These are phyloP conservation scores for Prenolepis imparis DNA, from an alignment of 2,888 invertebrate species.

Conservation along the genomic window DNA sequence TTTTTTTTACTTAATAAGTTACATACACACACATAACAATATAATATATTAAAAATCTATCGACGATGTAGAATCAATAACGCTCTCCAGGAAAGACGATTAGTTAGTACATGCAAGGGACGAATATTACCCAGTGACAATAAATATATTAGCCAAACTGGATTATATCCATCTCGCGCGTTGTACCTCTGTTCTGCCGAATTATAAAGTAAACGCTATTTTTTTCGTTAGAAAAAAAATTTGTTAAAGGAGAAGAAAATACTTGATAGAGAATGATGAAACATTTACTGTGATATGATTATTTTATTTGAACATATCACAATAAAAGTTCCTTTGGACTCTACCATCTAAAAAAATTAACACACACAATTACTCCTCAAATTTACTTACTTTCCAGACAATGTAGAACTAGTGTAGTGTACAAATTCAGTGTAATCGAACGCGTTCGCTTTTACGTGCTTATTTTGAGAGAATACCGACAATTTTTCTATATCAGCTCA, in stretches of 20 bases:
- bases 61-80: not conserved
- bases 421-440: conserved; percentile 19
- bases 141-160: conserved; percentile 75
- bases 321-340: conserved; percentile 83
- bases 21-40: not conserved
- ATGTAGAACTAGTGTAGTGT: not conserved
- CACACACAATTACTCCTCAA: not conserved
- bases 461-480: not conserved
- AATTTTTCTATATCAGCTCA: not conserved
- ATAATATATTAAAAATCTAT: not conserved
- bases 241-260: conserved; percentile 61
- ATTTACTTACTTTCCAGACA: conserved; percentile 58
- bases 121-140: conserved; percentile 85
- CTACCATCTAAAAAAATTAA: conserved; percentile 69
- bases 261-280: conserved; percentile 79
- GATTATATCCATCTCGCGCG: conserved; percentile 80
- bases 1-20: not conserved
- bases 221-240: not conserved
- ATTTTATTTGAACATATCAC: conserved; percentile 81
- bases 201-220: not conserved
- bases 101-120: conserved; percentile 78
- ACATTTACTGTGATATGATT: conserved; percentile 86
- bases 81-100: conserved; percentile 64
- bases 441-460: not conserved
- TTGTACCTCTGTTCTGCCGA: conserved; percentile 71